Conservation (phyloP, 2,888 invertebrate species). For the Nineta flava region DNA sequence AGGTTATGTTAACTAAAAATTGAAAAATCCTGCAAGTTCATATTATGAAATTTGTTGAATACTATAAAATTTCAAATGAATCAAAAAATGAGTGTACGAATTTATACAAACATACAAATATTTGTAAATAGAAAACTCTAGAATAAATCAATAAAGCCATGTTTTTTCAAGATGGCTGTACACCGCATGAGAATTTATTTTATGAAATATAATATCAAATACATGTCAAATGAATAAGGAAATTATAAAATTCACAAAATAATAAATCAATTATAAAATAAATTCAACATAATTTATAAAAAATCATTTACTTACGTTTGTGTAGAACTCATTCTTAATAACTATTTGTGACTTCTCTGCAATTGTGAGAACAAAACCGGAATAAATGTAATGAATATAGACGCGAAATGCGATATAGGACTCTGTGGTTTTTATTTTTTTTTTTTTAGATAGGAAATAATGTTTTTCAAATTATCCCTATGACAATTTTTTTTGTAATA, state of each 20-base stretch:
- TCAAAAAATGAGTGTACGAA: neutral
- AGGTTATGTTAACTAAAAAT: neutral
- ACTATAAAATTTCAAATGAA: neutral
- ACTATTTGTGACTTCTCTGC: conserved; percentile 1
- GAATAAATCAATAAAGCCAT: conserved; percentile 5
- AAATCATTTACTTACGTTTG: conserved; percentile 5
- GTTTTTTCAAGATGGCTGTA: conserved; percentile 6
- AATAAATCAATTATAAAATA: neutral
- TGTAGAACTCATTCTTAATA: conserved; percentile 6
- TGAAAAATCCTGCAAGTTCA: neutral
- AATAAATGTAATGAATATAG: conserved; percentile 11
- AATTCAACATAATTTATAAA: neutral
- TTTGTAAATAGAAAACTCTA: conserved; percentile 2
- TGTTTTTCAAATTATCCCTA: too few relatives aligned
- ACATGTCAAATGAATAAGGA: neutral
- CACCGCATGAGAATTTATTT: neutral
- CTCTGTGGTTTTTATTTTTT: neutral
- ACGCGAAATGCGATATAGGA: neutral
- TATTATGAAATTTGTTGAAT: too few relatives aligned
- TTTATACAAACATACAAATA: neutral
- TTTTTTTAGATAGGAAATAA: too few relatives aligned
- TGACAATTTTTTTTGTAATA: too few relatives aligned
- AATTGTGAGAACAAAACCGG: conserved; percentile 9
- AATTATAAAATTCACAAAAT: neutral
- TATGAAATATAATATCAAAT: neutral